Evolutionary conservation across 2,888 invertebrate genomes (phyloP).

Genomic region (Torymus tubicola): DNA sequence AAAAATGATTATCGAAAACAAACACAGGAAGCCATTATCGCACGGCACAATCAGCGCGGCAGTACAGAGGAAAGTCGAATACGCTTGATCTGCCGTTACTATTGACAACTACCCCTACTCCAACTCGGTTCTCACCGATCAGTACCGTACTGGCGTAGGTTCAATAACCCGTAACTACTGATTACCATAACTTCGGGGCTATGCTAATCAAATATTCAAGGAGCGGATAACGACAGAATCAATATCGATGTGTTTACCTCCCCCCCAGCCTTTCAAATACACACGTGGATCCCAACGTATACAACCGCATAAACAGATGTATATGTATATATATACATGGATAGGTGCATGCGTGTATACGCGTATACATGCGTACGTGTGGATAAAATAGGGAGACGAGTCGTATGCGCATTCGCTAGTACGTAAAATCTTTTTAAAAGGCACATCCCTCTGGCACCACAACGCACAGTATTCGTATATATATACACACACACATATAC

Average conservation of each 20-base stretch:
- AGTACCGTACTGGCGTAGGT: background rate
- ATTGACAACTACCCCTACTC: background rate
- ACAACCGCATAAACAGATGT: too few species aligned
- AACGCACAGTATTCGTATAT: too few species aligned
- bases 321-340: background rate
- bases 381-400: background rate
- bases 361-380: background rate
- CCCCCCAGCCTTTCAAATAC: too few species aligned
- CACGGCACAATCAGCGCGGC: too few species aligned
- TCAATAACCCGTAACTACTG: slow-evolving; percentile 36
- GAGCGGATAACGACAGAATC: background rate
- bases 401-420: too few species aligned
- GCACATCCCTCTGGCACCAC: too few species aligned
- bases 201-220: slow-evolving; percentile 42
- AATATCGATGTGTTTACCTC: too few species aligned
- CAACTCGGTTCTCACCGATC: too few species aligned
- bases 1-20: background rate
- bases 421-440: too few species aligned
- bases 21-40: background rate
- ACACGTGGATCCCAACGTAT: too few species aligned
- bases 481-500: background rate
- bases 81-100: background rate
- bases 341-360: background rate
- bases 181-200: slow-evolving; percentile 29
- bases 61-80: background rate